Evolutionary conservation across 2,888 invertebrate species (phyloP), one percentile per base, ranked within the genome.

Genomic region (Steromphala cineraria): DNA sequence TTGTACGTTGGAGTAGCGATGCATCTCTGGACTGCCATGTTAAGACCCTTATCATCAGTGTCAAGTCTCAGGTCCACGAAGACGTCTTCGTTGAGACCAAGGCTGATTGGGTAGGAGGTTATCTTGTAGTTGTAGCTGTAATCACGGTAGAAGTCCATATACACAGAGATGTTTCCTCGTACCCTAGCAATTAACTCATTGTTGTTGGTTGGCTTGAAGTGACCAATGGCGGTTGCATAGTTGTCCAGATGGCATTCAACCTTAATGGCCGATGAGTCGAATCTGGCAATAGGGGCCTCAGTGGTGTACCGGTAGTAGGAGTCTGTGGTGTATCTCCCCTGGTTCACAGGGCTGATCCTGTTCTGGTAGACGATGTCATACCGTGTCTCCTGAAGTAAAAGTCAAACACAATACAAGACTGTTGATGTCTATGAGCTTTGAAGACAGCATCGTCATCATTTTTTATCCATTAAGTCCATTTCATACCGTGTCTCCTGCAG

Each of bases 121-220:
- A 71, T 71, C 36, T 36, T 71, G 36, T 36, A 31, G 36, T 36
- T 31, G n/a, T 36, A n/a, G 19, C 19, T 71, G 17, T 28, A n/a
- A n/a, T 71, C 71, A 28, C 71, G 28, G 71, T 71, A 71, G 19
- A 71, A 71, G 40, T 71, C 40, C 71, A 71, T 71, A 40, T 31
- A 36, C 40, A 71, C 19, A 36, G 71, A 36, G 36, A 71, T 36
- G 71, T 71, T 71, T 15, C 71, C 71, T 2, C 19, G 19, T 3
- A 36, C 71, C 1, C 15, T 1, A n/a, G 40, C 71, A 10, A 31
- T 13, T 17, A 31, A n/a, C 71, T 31, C n/a, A n/a, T 71, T 36
- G 15, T 71, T 36, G 36, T 40, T 28, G 19, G 28, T 28, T n/a
- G 71, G 71, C 19, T n/a, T 71, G 71, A 36, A 71, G 71, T 36